Base-by-base conservation (phyloP, 2,888 invertebrate genomes). In the Campopleginae sp. region DNA sequence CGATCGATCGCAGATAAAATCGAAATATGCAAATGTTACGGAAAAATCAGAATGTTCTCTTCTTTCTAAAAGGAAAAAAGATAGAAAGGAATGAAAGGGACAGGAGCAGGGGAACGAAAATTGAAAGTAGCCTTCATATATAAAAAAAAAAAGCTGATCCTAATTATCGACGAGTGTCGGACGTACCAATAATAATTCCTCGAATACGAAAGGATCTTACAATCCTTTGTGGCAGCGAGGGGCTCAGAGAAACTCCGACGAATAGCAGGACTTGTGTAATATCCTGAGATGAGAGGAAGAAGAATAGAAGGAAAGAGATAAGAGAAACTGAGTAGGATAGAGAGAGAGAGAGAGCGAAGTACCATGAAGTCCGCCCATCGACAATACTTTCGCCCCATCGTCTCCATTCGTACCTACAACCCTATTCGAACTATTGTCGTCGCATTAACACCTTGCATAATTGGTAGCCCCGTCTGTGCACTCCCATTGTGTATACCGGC, bases 371-470 rank as follows among this genome's bases (percentile, higher is more conserved):
- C 70, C 85, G 86, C 80, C 79, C 76, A 78, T 80, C 66, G 85
- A 87, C 87, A 80, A 87, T 86, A 85, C 71, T 78, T 83, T 79
- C 70, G 84, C 87, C 84, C 78, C 72, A 77, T 85, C 88, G 88
- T 78, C 80, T 82, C 84, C 70, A 79, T 87, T 84, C 88, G 89
- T 86, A 87, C 86, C 75, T 74, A 88, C 88, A 88, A 89, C 89
- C 88, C 89, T 85, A 87, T 79, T 86, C 58, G 82, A 58, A 87
- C 90, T 88, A 93, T 93, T 93, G 93, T 93, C 88, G 90, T 90
- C 90, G 93, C 91, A 93, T 93, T 93, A 93, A 93, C 93, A 93
- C 93, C 93, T 93, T 91, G 90, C 90, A 93, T 93, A 93, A 93
- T 93, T 93, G 92, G 61, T 84, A 68, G 90, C 88, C 88, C 46